These are phyloP conservation scores for Nettapus auritus DNA, from an alignment of 2,113 vertebrate species.

Conservation along the genomic window DNA sequence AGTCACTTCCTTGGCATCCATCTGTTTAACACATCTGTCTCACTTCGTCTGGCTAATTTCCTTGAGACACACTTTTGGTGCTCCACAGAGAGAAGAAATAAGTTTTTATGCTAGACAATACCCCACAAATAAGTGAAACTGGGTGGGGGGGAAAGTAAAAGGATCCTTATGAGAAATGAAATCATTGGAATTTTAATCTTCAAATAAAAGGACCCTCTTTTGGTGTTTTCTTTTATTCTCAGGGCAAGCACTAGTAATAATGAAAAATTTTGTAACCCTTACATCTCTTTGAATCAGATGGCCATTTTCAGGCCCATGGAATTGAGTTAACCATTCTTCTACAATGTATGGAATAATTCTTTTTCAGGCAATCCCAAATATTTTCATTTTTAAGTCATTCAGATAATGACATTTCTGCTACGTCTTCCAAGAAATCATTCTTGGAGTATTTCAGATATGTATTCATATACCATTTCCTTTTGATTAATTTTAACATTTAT, in stretches of 20 bases:
- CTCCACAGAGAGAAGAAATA: slow-evolving; percentile 21
- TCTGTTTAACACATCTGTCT: slow-evolving; percentile 36
- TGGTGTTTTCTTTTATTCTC: not conserved
- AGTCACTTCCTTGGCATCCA: not conserved
- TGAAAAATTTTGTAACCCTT: not conserved
- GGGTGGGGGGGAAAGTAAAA: not conserved
- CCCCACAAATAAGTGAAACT: not conserved
- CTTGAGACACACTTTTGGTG: not conserved
- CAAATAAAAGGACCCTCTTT: not conserved
- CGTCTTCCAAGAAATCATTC: not conserved
- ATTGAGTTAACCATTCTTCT: not conserved
- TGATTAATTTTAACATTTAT: not conserved
- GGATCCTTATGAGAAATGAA: not conserved
- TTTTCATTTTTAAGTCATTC: not conserved
- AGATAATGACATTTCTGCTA: not conserved
- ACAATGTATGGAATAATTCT: not conserved
- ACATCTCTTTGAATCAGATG: not conserved
- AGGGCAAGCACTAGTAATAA: not conserved
- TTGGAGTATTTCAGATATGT: not conserved
- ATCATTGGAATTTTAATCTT: slow-evolving; percentile 12
- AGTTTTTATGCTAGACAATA: not conserved
- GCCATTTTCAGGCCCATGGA: not conserved
- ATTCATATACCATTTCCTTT: not conserved
- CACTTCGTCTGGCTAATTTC: slow-evolving; percentile 1
- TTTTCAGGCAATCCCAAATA: not conserved